Percentiles rank a stretch among this genome's conserved stretches.
phyloP scores from a whole-genome alignment of 2,113 vertebrate genomes.

The Upupa epops region DNA sequence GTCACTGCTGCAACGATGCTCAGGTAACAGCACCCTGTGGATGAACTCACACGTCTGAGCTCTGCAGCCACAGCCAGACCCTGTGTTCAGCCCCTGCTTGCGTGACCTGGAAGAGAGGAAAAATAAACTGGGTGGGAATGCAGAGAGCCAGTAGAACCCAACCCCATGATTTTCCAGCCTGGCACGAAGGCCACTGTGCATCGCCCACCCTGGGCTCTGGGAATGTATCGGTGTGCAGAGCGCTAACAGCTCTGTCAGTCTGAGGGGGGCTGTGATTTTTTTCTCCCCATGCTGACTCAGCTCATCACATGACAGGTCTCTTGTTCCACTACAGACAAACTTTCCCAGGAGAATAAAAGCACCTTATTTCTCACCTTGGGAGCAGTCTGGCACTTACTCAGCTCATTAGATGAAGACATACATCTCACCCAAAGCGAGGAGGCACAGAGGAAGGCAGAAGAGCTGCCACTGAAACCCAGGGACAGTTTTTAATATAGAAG shows the following conservation, averaged over 20 bases:
- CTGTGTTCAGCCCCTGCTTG: not conserved
- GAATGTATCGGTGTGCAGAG: not conserved
- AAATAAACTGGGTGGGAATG: not conserved
- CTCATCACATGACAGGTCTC: not conserved
- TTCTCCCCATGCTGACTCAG: not conserved
- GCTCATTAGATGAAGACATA: constrained; percentile 12
- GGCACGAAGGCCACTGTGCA: rapidly evolving
- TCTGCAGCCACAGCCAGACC: not conserved
- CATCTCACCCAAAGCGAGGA: not conserved
- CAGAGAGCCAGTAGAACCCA: not conserved
- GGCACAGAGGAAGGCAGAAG: not conserved
- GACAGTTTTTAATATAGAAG: not conserved
- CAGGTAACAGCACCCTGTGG: rapidly evolving
- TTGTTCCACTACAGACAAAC: not conserved
- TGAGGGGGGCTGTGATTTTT: not conserved
- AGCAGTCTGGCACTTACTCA: not conserved
- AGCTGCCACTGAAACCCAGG: not conserved
- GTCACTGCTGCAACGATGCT: not conserved
- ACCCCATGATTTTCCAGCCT: not conserved
- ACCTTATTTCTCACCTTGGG: constrained; percentile 27
- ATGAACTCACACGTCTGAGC: not conserved
- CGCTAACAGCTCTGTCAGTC: not conserved
- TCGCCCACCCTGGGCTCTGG: not conserved
- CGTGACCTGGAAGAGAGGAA: not conserved
- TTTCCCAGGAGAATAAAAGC: not conserved